Base-by-base conservation (phyloP, 2,113 vertebrate species). In the Chamaetylas fuelleborni region DNA sequence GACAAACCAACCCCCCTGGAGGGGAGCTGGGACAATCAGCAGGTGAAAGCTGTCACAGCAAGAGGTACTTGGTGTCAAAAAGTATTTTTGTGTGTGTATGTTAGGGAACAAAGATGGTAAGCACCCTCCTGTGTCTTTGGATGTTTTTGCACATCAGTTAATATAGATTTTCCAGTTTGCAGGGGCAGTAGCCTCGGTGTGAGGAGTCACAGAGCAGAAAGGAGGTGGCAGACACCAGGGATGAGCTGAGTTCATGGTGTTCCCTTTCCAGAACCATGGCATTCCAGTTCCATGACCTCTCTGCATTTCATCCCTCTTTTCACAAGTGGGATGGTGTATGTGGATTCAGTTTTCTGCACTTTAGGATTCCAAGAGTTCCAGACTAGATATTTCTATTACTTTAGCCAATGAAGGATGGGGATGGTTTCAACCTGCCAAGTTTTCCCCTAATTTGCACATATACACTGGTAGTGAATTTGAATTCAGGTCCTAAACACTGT, bases 71-170 rank as follows among this genome's bases (percentile, higher is more conserved):
- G 71, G 36, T 70, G 73, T 22, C 34, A 54, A 34, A 81, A 78
- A 51, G 8, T 4, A 34, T 0, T 9, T 67, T 5, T 89, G 10
- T 70, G 24, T 34, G 18, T 0, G 1, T 45, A 36, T 71, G 47
- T 77, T 7, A 31, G 38, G 45, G 43, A 51, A 31, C 56, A 81
- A 62, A 58, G 3, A 73, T 22, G 29, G 20, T 1, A 3, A 77
- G 25, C 23, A 86, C 20, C 7, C 31, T 64, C 36, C 51, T 8
- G 24, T 58, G 29, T 28, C 24, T 74, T 73, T 25, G 19, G 58
- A 58, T 43, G 45, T 29, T 92, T 91, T 42, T 71, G 65, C 29
- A 79, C 33, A 38, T 33, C 42, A 23, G 23, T 50, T 36, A 12
- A 40, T 15, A n/a, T 0, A 50, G 50, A n/a, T 66, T 73, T 81